A percentile compares a stretch with the other conserved stretches of the same genome.
These are phyloP conservation scores for Macroteleia sp. DNA, from an alignment of 2,888 invertebrate genomes.

Conservation along the genomic window DNA sequence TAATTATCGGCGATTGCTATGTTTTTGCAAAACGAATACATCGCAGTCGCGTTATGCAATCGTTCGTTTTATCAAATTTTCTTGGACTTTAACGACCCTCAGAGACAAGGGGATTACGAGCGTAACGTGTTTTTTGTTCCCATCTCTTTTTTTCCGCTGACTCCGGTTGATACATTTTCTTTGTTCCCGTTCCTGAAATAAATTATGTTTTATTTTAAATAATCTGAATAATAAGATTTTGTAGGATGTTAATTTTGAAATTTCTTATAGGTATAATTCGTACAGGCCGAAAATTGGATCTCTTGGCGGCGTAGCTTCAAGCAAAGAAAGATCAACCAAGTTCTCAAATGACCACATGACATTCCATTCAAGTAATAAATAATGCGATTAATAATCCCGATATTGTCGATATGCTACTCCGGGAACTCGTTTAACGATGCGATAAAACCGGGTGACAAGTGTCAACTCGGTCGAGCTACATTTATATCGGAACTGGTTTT, in stretches of 20 bases:
- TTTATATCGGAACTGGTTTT: slow-evolving; percentile 62
- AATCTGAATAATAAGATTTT: slow-evolving; percentile 42
- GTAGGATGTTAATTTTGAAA: slow-evolving; percentile 33
- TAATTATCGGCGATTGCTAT: slow-evolving; percentile 34
- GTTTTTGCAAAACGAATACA: slow-evolving; percentile 24
- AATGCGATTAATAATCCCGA: slow-evolving; percentile 75
- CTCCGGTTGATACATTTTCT: slow-evolving; percentile 35
- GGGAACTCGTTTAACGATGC: slow-evolving; percentile 76
- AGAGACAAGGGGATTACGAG: slow-evolving; percentile 10
- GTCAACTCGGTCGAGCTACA: slow-evolving; percentile 71
- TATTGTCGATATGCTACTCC: slow-evolving; percentile 73
- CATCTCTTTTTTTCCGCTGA: slow-evolving; percentile 3
- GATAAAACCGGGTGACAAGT: slow-evolving; percentile 82
- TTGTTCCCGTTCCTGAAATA: slow-evolving; percentile 27
- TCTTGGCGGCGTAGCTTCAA: slow-evolving; percentile 32
- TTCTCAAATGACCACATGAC: slow-evolving; percentile 47
- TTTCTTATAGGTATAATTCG: slow-evolving; percentile 32
- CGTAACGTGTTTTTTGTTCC: slow-evolving; percentile 12
- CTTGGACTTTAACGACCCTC: slow-evolving; percentile 24
- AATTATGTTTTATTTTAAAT: slow-evolving; percentile 41
- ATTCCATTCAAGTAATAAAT: slow-evolving; percentile 74
- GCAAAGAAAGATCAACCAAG: slow-evolving; percentile 30
- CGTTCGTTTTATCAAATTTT: slow-evolving; percentile 32
- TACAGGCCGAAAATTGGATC: slow-evolving; percentile 43
- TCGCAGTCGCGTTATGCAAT: slow-evolving; percentile 17